Evolutionary conservation across 2,888 invertebrate genomes (phyloP).

Genomic region (Noctua comes): DNA sequence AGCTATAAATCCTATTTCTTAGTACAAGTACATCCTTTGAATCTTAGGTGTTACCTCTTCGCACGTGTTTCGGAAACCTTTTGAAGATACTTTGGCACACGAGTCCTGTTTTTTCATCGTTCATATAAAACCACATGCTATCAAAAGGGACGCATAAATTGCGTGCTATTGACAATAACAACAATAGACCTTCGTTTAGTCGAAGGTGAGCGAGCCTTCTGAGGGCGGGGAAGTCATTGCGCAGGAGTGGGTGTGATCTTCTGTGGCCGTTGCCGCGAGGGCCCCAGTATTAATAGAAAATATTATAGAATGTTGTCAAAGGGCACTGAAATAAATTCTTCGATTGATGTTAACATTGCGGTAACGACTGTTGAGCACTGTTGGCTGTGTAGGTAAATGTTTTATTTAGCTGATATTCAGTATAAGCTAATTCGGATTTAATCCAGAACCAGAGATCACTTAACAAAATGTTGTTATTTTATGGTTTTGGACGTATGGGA

Average conservation of each 20-base stretch:
- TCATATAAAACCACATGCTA: slow-evolving; percentile 37
- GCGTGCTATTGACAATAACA: slow-evolving; percentile 68
- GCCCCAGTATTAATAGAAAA: slow-evolving; percentile 29
- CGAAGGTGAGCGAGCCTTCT: slow-evolving; percentile 52
- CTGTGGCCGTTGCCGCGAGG: slow-evolving; percentile 65
- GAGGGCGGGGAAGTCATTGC: slow-evolving; percentile 78
- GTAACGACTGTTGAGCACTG: too few relatives aligned
- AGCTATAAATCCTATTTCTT: background rate
- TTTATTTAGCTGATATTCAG: background rate
- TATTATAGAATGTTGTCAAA: slow-evolving; percentile 14
- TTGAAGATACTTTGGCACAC: background rate
- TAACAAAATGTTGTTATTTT: background rate
- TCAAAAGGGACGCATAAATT: slow-evolving; percentile 54
- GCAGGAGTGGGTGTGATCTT: slow-evolving; percentile 83
- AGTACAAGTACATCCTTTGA: background rate
- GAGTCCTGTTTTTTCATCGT: slow-evolving; percentile 30
- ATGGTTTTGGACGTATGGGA: background rate
- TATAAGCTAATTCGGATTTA: background rate
- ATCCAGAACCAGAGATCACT: background rate
- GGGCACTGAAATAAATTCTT: background rate
- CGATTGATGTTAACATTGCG: slow-evolving; percentile 3
- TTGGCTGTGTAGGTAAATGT: background rate
- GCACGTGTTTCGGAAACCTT: slow-evolving; percentile 26
- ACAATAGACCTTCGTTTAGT: slow-evolving; percentile 65
- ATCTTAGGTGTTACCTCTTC: background rate